These are phyloP conservation scores for Scartelaos histophorus DNA, from an alignment of 2,113 vertebrate genomes.

Conservation along the genomic window DNA sequence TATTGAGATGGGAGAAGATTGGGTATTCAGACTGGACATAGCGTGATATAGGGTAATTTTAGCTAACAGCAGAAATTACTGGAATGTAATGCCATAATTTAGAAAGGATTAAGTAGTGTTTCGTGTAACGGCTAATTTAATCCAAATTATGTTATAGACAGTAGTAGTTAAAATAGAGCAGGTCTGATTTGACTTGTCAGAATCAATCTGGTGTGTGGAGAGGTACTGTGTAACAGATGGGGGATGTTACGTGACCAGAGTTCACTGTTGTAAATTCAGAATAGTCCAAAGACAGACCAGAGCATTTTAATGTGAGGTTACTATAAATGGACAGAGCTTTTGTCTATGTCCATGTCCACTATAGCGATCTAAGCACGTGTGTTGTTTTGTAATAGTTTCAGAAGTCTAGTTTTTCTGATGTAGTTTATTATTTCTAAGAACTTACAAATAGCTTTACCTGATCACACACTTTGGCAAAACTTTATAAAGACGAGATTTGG, in stretches of 20 bases:
- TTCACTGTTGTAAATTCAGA: neutral
- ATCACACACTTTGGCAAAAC: no score
- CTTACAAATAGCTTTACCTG: no score
- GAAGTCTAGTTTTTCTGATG: neutral
- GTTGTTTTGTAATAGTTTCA: neutral
- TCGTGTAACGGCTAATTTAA: conserved; percentile 3
- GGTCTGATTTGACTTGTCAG: neutral
- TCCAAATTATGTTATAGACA: conserved; percentile 1
- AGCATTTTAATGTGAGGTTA: neutral
- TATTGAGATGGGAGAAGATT: neutral
- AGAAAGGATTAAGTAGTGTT: neutral
- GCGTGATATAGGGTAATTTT: conserved; percentile 11
- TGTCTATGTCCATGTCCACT: neutral
- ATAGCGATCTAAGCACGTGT: neutral
- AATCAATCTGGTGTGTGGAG: neutral
- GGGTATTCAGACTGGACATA: neutral
- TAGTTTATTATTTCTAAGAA: no score
- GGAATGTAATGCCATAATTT: conserved; percentile 5
- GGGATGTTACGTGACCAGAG: neutral
- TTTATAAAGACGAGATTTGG: no score
- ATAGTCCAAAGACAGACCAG: conserved; percentile 1
- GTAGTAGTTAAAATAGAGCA: conserved; percentile 2
- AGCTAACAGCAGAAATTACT: conserved; percentile 9
- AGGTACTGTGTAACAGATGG: neutral
- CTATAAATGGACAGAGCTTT: neutral